These are phyloP conservation scores for rat (Rattus norvegicus) DNA, from an alignment of 2,113 vertebrate genomes.

Conservation along the genomic window DNA sequence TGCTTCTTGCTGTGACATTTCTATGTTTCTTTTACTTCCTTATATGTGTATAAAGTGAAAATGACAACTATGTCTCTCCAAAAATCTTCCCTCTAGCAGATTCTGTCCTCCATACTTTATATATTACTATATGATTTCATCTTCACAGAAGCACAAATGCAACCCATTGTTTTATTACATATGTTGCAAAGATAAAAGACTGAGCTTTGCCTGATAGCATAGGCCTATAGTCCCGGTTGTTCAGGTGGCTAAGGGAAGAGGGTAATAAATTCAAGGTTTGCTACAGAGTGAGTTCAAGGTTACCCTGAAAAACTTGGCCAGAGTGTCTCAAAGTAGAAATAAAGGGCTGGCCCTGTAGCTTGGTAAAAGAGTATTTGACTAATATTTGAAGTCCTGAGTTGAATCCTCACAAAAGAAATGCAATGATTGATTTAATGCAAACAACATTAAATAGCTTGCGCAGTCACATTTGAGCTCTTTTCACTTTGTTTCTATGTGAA, in stretches of 20 bases:
- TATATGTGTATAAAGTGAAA: not conserved
- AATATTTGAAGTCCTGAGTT: not conserved
- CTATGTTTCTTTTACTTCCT: not conserved
- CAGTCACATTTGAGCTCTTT: not conserved
- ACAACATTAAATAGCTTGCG: constrained; percentile 7
- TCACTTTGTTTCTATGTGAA: not conserved
- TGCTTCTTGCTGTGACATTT: not conserved
- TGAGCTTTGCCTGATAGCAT: not conserved
- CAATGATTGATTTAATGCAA: not conserved
- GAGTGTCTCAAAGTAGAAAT: not conserved
- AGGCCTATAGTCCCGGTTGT: not conserved
- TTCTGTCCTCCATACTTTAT: not conserved
- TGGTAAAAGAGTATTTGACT: not conserved
- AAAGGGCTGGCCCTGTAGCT: not conserved
- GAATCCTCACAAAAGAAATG: not conserved
- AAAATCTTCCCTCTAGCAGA: not conserved
- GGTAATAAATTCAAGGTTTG: not conserved
- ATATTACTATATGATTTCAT: not conserved
- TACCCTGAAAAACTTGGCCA: not conserved
- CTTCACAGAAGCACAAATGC: not conserved
- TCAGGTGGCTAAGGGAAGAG: not conserved
- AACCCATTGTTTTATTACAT: not conserved
- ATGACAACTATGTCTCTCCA: not conserved
- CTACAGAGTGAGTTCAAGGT: not conserved
- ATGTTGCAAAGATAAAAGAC: not conserved